phyloP scores from a whole-genome alignment of 2,113 vertebrate genomes.

The Puma concolor region DNA sequence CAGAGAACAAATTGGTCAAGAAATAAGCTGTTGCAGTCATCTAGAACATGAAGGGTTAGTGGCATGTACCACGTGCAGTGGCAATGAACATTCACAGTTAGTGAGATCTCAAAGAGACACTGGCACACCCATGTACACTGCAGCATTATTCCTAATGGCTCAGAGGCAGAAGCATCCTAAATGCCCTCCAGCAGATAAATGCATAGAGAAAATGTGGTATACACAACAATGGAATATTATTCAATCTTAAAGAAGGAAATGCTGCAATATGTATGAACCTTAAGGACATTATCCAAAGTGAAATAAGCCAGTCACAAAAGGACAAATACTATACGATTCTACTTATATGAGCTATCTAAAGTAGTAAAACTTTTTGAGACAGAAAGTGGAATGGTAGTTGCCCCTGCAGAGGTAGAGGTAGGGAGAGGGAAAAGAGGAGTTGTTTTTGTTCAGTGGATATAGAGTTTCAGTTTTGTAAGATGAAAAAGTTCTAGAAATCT shows the following conservation, averaged over 20 bases:
- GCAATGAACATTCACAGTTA: not conserved
- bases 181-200: not conserved
- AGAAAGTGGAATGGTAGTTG: not conserved
- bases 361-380: not conserved
- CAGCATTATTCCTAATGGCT: not conserved
- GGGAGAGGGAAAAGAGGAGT: not conserved
- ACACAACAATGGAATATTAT: not conserved
- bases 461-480: not conserved
- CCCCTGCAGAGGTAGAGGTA: not conserved
- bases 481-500: not conserved
- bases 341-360: not conserved
- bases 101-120: not conserved
- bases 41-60: not conserved
- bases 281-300: not conserved
- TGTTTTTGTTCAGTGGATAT: not conserved
- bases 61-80: not conserved
- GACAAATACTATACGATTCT: not conserved
- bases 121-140: not conserved
- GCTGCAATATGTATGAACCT: not conserved
- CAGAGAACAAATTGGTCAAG: not conserved
- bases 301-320: not conserved
- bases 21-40: not conserved
- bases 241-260: not conserved
- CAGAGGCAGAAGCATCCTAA: not conserved
- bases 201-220: not conserved